Conservation (phyloP, 2,888 invertebrate genomes). For the Strigamia transsilvanica region DNA sequence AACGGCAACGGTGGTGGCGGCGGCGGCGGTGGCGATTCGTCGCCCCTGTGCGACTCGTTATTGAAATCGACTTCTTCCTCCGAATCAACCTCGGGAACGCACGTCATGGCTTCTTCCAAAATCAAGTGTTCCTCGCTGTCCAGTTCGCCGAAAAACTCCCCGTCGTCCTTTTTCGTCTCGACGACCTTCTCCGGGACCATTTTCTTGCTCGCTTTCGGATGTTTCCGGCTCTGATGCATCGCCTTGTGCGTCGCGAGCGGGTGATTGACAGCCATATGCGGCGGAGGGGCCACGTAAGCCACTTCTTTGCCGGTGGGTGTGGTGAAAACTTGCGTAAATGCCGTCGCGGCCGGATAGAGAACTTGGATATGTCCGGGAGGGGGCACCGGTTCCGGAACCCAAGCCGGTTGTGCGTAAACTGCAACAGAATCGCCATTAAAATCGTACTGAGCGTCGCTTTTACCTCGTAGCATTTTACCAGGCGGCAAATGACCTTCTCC, state of each 20-base stretch:
- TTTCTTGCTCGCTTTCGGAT: neutral
- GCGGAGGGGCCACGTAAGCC: neutral
- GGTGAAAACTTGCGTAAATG: neutral
- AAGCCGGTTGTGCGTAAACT: slow-evolving; percentile 12
- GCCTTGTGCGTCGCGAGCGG: neutral
- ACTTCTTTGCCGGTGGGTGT: slow-evolving; percentile 1
- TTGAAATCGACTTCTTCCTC: slow-evolving; percentile 35
- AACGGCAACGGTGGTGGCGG: slow-evolving; percentile 29
- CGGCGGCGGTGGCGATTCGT: slow-evolving; percentile 45
- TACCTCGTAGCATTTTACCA: neutral
- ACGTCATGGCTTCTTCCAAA: slow-evolving; percentile 51
- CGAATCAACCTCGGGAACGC: slow-evolving; percentile 48
- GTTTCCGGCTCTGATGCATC: neutral
- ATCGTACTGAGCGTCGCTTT: slow-evolving; percentile 33
- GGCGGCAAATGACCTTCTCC: neutral
- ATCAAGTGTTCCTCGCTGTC: slow-evolving; percentile 50
- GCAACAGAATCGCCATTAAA: slow-evolving; percentile 41
- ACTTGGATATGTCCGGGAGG: slow-evolving; percentile 35
- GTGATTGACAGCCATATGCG: neutral
- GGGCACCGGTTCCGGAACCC: slow-evolving; percentile 51
- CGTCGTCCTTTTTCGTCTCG: slow-evolving; percentile 11
- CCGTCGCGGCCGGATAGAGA: neutral
- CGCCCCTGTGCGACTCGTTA: neutral
- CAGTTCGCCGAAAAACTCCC: neutral
- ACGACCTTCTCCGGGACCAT: neutral